phyloP scores from a whole-genome alignment of 1,140 invertebrate species.

The Sitobion miscanthi region DNA sequence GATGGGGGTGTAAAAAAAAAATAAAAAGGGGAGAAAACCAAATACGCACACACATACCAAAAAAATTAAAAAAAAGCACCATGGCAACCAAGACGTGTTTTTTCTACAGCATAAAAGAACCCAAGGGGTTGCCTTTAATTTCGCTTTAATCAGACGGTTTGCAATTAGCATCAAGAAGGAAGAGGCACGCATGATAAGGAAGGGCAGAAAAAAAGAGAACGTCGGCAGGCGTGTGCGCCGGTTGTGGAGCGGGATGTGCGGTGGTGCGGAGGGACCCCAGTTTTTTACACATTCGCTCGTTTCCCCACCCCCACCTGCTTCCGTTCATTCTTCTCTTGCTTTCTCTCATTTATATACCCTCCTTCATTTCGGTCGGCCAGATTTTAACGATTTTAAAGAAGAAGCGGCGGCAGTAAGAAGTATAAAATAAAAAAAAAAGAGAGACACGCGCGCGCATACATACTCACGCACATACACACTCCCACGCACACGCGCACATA shows the following conservation, averaged over 20 bases:
- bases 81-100: conserved; percentile 57
- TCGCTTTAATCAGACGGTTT: conserved; percentile 58
- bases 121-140: conserved; percentile 58
- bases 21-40: conserved; percentile 37
- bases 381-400: conserved; percentile 61
- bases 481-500: not conserved
- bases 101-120: conserved; percentile 57
- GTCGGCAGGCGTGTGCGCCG: not conserved
- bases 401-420: conserved; percentile 57
- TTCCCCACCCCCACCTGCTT: conserved; percentile 6
- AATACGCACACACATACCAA: not conserved
- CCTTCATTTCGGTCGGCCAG: conserved; percentile 60
- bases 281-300: conserved; percentile 54
- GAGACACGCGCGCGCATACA: conserved; percentile 50
- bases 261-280: conserved; percentile 47
- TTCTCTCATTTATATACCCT: conserved; percentile 60
- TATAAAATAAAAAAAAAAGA: conserved; percentile 44
- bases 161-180: conserved; percentile 58
- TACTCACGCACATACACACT: not conserved
- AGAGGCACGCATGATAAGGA: conserved; percentile 57
- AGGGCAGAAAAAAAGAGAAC: conserved; percentile 49
- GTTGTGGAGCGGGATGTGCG: not conserved
- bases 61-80: conserved; percentile 54
- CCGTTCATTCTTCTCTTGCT: conserved; percentile 49
- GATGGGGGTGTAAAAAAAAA: conserved; percentile 53